A percentile compares a stretch with the other conserved stretches of the same genome.
Conservation (phyloP, 2,113 vertebrate species). For the Neogobius melanostomus region DNA sequence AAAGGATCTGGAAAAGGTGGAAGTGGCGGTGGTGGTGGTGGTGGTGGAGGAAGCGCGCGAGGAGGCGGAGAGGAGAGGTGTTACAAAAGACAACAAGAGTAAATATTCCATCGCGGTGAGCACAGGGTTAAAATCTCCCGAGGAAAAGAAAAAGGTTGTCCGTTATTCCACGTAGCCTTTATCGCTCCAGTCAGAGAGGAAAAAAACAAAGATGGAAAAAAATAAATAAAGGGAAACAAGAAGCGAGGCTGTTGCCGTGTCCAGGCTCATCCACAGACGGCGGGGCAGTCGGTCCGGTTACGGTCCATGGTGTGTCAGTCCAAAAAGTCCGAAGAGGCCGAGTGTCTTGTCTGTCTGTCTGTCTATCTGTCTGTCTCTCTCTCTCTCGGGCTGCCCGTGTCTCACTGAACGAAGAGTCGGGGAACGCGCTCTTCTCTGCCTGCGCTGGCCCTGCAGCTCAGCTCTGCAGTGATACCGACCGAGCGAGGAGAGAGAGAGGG, state of each 20-base stretch:
- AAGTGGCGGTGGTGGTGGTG: too few species aligned
- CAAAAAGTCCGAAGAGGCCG: conserved; percentile 29
- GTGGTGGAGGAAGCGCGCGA: conserved; percentile 49
- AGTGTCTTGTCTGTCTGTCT: conserved; percentile 26
- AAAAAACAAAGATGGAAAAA: too few species aligned
- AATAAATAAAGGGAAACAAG: conserved; percentile 6
- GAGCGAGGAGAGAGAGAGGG: conserved; percentile 47
- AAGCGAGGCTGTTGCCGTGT: conserved; percentile 49
- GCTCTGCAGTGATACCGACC: conserved; percentile 73
- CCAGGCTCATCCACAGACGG: conserved; percentile 66
- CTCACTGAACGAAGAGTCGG: conserved; percentile 59
- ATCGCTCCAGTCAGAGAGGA: conserved; percentile 40
- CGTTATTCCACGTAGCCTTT: conserved; percentile 70
- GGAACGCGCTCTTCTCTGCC: conserved; percentile 66
- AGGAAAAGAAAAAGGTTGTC: conserved; percentile 38
- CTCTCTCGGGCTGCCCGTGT: conserved; percentile 8
- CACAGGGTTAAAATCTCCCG: conserved; percentile 72
- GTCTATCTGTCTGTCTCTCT: conserved; percentile 34
- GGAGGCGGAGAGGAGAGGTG: conserved; percentile 54
- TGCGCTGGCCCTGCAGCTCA: conserved; percentile 74
- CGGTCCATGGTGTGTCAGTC: conserved; percentile 60
- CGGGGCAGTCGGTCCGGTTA: conserved; percentile 59
- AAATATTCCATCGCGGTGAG: conserved; percentile 73
- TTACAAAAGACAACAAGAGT: conserved; percentile 53
- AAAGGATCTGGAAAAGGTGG: conserved; percentile 54